Conservation (phyloP, 2,113 vertebrate genomes). For the Anthoscopus minutus region DNA sequence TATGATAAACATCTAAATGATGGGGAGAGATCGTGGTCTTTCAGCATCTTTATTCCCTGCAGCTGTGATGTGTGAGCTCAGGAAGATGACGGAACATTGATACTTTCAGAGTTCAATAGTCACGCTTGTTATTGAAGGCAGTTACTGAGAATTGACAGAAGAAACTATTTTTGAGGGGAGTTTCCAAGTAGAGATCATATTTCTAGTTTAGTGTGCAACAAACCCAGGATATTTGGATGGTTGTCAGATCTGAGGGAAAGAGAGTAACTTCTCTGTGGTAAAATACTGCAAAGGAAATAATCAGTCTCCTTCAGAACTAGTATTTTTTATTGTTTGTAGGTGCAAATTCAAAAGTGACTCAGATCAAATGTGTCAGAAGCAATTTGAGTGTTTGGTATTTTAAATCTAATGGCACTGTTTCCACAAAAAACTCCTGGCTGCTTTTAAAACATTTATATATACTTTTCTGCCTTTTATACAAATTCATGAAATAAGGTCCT, state of each 20-base stretch:
- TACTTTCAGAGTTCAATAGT: constrained; percentile 24
- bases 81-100: neutral
- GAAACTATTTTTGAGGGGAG: constrained; percentile 30
- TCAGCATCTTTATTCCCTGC: neutral
- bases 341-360: constrained; percentile 17
- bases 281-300: constrained; percentile 22
- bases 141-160: constrained; percentile 22
- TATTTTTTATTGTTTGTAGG: constrained; percentile 3
- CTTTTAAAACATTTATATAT: constrained; percentile 11
- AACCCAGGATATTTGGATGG: neutral
- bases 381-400: constrained; percentile 16
- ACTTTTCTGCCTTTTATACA: constrained; percentile 15
- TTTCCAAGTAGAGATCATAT: constrained; percentile 25
- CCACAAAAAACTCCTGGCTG: neutral
- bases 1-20: neutral
- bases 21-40: neutral
- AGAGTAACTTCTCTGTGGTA: neutral
- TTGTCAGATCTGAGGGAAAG: neutral
- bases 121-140: neutral
- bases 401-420: constrained; percentile 14
- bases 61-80: constrained; percentile 25
- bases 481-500: constrained; percentile 17
- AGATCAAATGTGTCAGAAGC: constrained; percentile 30
- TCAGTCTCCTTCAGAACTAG: constrained; percentile 3
- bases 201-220: constrained; percentile 23